Evolutionary conservation across 2,888 invertebrate species (phyloP).

Genomic region (Tenthredo livida): DNA sequence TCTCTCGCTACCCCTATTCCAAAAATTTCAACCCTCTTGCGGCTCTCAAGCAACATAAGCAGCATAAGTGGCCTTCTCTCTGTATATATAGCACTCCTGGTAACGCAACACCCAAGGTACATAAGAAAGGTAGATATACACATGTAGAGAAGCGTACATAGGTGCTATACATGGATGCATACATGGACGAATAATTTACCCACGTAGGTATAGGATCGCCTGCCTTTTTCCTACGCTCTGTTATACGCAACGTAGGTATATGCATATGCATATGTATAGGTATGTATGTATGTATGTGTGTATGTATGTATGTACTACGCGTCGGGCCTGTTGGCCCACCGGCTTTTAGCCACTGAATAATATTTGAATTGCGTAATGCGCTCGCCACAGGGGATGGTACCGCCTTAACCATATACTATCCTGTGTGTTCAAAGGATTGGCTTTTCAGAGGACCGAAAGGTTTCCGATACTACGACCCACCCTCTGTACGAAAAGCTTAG

Average conservation of each 20-base stretch:
- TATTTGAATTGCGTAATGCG: slow-evolving; percentile 78
- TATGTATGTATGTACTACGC: neutral
- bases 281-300: neutral
- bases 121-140: neutral
- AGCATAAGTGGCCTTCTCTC: slow-evolving; percentile 21
- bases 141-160: neutral
- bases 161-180: neutral
- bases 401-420: slow-evolving; percentile 69
- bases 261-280: neutral
- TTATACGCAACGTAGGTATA: neutral
- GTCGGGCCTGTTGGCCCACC: slow-evolving; percentile 59
- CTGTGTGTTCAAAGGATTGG: slow-evolving; percentile 70
- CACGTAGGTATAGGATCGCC: slow-evolving; percentile 17
- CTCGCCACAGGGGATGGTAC: slow-evolving; percentile 65
- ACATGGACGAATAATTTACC: neutral
- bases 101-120: slow-evolving; percentile 45
- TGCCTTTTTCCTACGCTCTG: slow-evolving; percentile 1
- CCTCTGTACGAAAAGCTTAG: neutral
- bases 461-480: neutral
- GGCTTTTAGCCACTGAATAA: slow-evolving; percentile 78
- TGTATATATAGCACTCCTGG: slow-evolving; percentile 7
- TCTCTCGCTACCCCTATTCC: neutral
- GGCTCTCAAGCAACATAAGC: neutral
- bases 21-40: slow-evolving; percentile 27
- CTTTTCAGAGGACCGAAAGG: slow-evolving; percentile 55